phyloP scores from a whole-genome alignment of 2,888 invertebrate species.

The Diloba caeruleocephala region DNA sequence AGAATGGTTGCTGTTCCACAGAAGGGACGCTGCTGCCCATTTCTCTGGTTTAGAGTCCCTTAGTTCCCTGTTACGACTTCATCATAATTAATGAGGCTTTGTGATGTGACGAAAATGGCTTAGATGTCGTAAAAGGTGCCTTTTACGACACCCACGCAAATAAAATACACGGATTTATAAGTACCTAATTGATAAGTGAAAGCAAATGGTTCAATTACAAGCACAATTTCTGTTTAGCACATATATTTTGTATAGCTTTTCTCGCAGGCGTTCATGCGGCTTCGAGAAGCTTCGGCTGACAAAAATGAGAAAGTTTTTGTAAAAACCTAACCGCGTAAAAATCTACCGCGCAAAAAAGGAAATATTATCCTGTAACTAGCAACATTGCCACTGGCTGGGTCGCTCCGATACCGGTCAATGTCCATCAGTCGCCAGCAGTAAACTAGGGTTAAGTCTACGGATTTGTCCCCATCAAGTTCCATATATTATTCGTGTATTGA shows the following conservation, averaged over 20 bases:
- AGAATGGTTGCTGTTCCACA: no score
- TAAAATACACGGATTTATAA: no score
- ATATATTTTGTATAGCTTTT: constrained; percentile 5
- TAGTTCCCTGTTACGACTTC: no score
- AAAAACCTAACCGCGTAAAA: not conserved
- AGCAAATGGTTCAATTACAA: not conserved
- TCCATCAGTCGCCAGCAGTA: constrained; percentile 63
- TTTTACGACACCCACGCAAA: no score
- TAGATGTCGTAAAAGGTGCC: no score
- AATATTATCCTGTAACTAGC: constrained; percentile 17
- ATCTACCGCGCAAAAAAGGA: constrained; percentile 1
- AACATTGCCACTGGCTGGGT: constrained; percentile 52
- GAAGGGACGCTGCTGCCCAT: no score
- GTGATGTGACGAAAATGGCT: no score
- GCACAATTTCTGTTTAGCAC: no score
- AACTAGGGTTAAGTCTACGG: constrained; percentile 60
- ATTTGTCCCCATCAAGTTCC: constrained; percentile 49
- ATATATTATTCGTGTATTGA: constrained; percentile 55
- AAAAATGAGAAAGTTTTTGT: not conserved
- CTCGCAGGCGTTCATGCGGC: constrained; percentile 6
- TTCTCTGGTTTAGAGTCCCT: no score
- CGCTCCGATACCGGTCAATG: constrained; percentile 64
- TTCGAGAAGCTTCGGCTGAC: not conserved
- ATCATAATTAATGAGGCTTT: no score
- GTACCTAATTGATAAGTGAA: not conserved